A percentile compares a stretch with the other conserved stretches of the same genome.
These are phyloP conservation scores for Agriopis marginaria DNA, from an alignment of 2,888 invertebrate genomes.

Conservation along the genomic window DNA sequence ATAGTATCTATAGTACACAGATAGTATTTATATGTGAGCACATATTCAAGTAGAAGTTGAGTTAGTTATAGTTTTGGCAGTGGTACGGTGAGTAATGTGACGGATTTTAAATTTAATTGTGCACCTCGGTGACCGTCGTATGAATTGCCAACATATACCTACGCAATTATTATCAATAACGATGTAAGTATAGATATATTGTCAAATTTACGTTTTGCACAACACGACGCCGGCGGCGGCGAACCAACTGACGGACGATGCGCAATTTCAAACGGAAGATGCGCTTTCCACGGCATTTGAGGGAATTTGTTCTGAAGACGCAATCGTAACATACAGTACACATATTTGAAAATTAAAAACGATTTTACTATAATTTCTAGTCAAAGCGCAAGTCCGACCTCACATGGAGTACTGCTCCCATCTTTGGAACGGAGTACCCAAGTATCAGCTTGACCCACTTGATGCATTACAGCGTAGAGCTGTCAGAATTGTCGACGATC, in stretches of 20 bases:
- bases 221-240: neutral
- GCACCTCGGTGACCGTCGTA: neutral
- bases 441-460: too few species aligned
- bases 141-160: neutral
- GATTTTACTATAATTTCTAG: too few species aligned
- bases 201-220: conserved; percentile 3
- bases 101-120: conserved; percentile 4
- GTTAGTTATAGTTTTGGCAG: conserved; percentile 1
- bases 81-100: neutral
- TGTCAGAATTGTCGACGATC: too few species aligned
- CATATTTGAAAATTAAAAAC: too few species aligned
- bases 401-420: too few species aligned
- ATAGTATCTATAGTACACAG: too few species aligned
- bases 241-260: neutral
- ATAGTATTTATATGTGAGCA: neutral
- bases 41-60: neutral
- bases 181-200: neutral
- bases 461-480: too few species aligned
- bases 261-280: neutral
- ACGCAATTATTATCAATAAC: neutral
- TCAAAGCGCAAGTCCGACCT: too few species aligned
- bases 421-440: too few species aligned
- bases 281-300: too few species aligned
- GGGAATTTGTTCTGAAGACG: too few species aligned
- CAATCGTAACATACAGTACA: too few species aligned